Evolutionary conservation across 1,140 invertebrate genomes (phyloP).

Genomic region (Procambarus clarkii): DNA sequence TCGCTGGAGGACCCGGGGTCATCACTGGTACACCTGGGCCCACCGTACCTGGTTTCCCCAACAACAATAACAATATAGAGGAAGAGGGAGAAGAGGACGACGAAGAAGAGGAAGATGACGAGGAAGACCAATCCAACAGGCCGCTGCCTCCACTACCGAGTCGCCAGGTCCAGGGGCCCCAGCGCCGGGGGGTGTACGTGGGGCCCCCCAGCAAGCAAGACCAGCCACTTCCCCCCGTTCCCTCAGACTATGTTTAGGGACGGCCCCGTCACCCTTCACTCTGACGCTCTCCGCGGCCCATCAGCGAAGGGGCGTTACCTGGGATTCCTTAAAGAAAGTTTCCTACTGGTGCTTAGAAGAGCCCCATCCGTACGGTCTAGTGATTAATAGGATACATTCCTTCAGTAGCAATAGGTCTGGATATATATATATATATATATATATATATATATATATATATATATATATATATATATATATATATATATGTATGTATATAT

Average conservation of each 20-base stretch:
- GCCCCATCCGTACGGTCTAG: too few species aligned
- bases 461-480: too few species aligned
- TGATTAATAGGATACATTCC: too few species aligned
- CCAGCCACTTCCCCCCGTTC: constrained; percentile 51
- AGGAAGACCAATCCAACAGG: constrained; percentile 38
- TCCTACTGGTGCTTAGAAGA: too few species aligned
- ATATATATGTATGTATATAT: too few species aligned
- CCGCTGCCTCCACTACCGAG: constrained; percentile 73
- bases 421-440: too few species aligned
- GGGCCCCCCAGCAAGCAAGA: constrained; percentile 55
- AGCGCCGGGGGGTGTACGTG: constrained; percentile 69
- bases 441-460: too few species aligned
- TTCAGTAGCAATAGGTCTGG: too few species aligned
- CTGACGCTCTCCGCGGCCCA: too few species aligned
- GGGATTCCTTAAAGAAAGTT: too few species aligned
- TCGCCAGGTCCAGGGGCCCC: constrained; percentile 70
- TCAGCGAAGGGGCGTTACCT: too few species aligned
- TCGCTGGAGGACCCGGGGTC: not conserved
- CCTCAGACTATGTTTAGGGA: constrained; percentile 65
- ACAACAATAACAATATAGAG: not conserved
- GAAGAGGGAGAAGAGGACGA: constrained; percentile 33
- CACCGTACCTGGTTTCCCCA: not conserved
- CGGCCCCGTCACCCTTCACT: not conserved
- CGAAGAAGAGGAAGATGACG: constrained; percentile 16
- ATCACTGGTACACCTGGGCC: not conserved